Evolutionary conservation across 2,797 vertebrate species (phyloP).

Genomic region (Macrochelys suwanniensis): DNA sequence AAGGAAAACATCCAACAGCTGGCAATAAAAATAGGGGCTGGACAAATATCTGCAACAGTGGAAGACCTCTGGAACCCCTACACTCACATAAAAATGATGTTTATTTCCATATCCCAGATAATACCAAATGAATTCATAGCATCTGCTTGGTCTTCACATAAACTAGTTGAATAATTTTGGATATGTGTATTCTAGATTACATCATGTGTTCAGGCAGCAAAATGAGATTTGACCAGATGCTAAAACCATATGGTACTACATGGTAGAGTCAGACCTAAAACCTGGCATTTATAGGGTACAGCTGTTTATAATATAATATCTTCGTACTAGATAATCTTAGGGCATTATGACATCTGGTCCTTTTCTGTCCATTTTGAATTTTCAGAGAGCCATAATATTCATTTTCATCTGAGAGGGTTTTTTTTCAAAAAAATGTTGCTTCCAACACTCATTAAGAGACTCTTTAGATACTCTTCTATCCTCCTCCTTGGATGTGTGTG

Average conservation of each 20-base stretch:
- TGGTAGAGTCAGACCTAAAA: not conserved
- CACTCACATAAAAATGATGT: not conserved
- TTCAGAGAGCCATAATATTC: not conserved
- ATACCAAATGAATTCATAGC: not conserved
- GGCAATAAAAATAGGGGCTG: not conserved
- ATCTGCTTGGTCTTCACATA: constrained; percentile 31
- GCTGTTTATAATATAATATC: not conserved
- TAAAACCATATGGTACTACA: not conserved
- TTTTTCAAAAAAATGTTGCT: not conserved
- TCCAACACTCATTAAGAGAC: rapidly evolving
- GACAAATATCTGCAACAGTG: not conserved
- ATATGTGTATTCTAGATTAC: constrained; percentile 5
- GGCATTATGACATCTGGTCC: not conserved
- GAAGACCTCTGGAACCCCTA: not conserved
- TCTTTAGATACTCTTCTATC: not conserved
- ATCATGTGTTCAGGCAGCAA: constrained; percentile 4
- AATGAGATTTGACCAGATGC: constrained; percentile 28
- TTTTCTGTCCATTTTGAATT: not conserved
- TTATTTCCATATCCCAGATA: constrained; percentile 29
- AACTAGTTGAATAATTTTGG: not conserved
- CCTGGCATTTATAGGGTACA: not conserved
- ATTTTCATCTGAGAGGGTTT: not conserved
- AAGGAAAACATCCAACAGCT: not conserved
- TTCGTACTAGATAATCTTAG: not conserved
- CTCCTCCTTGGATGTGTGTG: not conserved